Evolutionary conservation across 2,888 invertebrate species (phyloP).

Genomic region (Diploptera punctata): DNA sequence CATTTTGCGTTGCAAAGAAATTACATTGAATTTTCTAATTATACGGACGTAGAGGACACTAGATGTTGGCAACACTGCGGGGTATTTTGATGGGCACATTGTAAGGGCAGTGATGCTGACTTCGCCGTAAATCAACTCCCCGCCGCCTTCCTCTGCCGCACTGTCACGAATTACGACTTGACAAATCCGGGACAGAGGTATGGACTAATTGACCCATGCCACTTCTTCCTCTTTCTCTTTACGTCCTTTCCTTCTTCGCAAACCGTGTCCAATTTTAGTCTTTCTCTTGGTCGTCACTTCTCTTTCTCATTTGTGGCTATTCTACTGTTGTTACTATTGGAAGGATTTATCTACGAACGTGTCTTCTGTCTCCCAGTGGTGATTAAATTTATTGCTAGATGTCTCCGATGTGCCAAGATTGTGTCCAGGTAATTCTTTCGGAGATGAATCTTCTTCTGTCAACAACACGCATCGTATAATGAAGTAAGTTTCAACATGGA

Average conservation of each 20-base stretch:
- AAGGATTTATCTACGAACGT: not conserved
- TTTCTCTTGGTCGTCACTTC: too few species aligned
- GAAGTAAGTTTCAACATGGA: too few species aligned
- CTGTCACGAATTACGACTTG: constrained; percentile 16
- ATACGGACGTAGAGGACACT: too few species aligned
- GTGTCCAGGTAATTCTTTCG: too few species aligned
- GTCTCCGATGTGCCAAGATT: too few species aligned
- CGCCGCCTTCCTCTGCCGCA: not conserved
- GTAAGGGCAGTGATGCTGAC: not conserved
- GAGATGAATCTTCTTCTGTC: too few species aligned
- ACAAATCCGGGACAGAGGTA: constrained; percentile 11
- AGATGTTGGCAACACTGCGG: too few species aligned
- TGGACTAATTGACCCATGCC: constrained; percentile 12
- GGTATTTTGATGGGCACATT: not conserved
- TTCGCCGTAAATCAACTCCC: constrained; percentile 1
- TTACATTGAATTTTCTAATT: too few species aligned
- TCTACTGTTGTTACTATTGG: too few species aligned
- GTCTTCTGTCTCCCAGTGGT: not conserved
- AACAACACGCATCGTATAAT: too few species aligned
- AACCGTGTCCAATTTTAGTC: not conserved
- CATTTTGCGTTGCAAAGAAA: too few species aligned
- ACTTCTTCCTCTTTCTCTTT: not conserved
- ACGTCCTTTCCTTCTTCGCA: not conserved
- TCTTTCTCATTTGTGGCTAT: too few species aligned
- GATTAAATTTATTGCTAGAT: constrained; percentile 23